phyloP scores from a whole-genome alignment of 2,888 invertebrate genomes.

The Embidobia sp. region DNA sequence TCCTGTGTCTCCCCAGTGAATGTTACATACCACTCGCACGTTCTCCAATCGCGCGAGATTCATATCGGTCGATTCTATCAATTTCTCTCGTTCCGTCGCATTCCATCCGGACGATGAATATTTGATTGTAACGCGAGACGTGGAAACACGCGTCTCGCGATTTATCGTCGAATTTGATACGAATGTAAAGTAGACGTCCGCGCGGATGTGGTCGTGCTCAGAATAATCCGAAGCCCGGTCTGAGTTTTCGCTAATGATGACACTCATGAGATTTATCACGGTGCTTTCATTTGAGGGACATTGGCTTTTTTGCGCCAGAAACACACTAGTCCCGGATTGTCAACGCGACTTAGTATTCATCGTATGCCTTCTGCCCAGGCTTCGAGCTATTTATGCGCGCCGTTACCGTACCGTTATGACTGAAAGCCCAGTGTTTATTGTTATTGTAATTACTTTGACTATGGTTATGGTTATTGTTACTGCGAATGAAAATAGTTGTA shows the following conservation, averaged over 20 bases:
- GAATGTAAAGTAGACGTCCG: conserved; percentile 57
- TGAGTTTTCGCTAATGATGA: conserved; percentile 54
- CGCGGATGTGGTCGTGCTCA: conserved; percentile 57
- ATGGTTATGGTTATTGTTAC: conserved; percentile 62
- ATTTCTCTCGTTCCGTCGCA: conserved; percentile 39
- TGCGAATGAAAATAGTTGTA: conserved; percentile 42
- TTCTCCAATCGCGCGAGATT: conserved; percentile 53
- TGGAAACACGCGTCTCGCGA: conserved; percentile 37
- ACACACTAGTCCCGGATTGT: conserved; percentile 42
- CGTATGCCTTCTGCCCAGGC: conserved; percentile 18
- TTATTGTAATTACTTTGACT: conserved; percentile 60
- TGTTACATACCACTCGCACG: conserved; percentile 45
- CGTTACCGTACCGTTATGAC: conserved; percentile 58
- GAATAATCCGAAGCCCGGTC: conserved; percentile 52
- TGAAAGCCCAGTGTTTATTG: conserved; percentile 58
- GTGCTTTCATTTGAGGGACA: conserved; percentile 51
- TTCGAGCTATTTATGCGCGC: conserved; percentile 44
- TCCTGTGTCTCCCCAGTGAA: too few species aligned
- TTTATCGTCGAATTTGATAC: conserved; percentile 63
- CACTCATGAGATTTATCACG: conserved; percentile 51
- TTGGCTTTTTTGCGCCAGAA: conserved; percentile 48
- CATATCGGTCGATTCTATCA: conserved; percentile 47
- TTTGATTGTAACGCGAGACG: conserved; percentile 56
- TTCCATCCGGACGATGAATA: conserved; percentile 53
- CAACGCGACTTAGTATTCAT: conserved; percentile 50